These are phyloP conservation scores for Chaetodon trifasciatus DNA, from an alignment of 2,797 vertebrate species.

Conservation along the genomic window DNA sequence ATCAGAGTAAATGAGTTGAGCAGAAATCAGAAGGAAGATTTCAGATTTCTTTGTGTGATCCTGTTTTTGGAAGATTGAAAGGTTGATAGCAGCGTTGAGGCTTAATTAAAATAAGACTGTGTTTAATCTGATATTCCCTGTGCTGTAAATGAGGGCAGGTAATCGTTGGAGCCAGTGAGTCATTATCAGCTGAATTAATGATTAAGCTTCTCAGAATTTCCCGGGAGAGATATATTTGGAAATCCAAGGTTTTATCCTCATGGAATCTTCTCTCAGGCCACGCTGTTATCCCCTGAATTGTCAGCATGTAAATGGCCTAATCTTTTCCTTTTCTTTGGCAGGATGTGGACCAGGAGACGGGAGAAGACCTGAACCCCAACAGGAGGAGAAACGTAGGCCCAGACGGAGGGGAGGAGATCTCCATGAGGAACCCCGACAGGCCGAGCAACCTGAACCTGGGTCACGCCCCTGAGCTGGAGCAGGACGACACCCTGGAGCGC, in stretches of 20 bases:
- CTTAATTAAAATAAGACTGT: not conserved
- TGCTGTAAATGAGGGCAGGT: not conserved
- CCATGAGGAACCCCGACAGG: constrained; percentile 96
- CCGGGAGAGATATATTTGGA: not conserved
- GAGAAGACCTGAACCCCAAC: constrained; percentile 97
- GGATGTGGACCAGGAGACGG: constrained; percentile 98
- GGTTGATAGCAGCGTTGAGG: not conserved
- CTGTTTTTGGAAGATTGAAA: not conserved
- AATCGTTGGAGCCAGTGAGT: constrained; percentile 3
- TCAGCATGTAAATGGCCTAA: not conserved
- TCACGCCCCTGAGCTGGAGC: constrained; percentile 92
- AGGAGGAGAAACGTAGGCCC: constrained; percentile 91
- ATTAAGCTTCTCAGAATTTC: constrained; percentile 4
- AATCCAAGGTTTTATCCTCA: not conserved
- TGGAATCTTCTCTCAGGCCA: not conserved
- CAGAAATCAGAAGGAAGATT: not conserved
- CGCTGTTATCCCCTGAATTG: not conserved
- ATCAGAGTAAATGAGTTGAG: not conserved
- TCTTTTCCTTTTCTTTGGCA: constrained; percentile 54
- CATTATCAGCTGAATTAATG: not conserved
- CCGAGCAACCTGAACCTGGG: constrained; percentile 94
- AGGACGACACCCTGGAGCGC: constrained; percentile 94
- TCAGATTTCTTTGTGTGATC: not conserved
- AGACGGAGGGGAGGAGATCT: constrained; percentile 90
- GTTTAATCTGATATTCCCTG: constrained; percentile 1